Conservation (phyloP, 2,113 vertebrate species). For the Oreochromis niloticus region DNA sequence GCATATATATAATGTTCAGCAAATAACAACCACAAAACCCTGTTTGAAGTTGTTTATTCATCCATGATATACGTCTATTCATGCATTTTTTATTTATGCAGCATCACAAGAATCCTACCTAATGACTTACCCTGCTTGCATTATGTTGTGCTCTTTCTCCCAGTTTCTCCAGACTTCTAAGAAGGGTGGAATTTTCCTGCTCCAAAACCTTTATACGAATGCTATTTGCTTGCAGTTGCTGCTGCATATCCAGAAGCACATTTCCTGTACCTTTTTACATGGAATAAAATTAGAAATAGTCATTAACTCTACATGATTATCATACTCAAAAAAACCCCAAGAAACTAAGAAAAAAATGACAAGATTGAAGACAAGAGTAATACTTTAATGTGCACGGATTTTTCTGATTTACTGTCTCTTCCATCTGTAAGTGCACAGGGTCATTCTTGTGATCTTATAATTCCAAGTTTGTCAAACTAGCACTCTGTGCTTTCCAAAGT, state of each 20-base stretch:
- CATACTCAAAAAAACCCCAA: neutral
- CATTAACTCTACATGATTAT: neutral
- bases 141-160: slow-evolving; percentile 60
- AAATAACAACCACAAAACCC: neutral
- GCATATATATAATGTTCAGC: rapidly evolving
- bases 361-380: neutral
- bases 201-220: slow-evolving; percentile 82
- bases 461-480: neutral
- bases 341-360: neutral
- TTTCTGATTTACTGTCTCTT: neutral
- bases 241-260: slow-evolving; percentile 83
- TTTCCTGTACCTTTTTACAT: slow-evolving; percentile 76
- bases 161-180: slow-evolving; percentile 73
- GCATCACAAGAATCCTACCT: neutral
- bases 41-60: neutral
- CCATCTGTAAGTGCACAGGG: rapidly evolving
- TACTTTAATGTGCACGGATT: neutral
- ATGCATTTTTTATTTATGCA: neutral
- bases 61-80: neutral
- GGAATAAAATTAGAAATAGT: neutral
- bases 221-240: slow-evolving; percentile 82
- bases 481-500: neutral
- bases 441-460: neutral
- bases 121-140: slow-evolving; percentile 59
- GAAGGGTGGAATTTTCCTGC: slow-evolving; percentile 77